These are phyloP conservation scores for Apogon talboti DNA, from an alignment of 2,797 vertebrate species.

Conservation along the genomic window DNA sequence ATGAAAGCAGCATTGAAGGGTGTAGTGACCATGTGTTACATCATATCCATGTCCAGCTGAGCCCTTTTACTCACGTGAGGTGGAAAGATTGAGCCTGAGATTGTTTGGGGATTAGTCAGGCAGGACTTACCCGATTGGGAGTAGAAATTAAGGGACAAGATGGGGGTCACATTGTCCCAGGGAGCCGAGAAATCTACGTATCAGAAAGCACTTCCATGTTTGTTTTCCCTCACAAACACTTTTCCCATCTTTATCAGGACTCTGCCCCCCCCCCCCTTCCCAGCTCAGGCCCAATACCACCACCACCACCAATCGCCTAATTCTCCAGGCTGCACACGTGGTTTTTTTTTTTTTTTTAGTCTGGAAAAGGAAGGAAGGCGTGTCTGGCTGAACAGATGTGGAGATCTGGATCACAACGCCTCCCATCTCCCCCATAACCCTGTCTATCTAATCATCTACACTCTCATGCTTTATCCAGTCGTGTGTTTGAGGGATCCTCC, in stretches of 20 bases:
- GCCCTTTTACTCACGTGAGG: slow-evolving; percentile 71
- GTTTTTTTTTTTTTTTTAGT: slow-evolving; percentile 18
- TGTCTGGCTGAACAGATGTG: slow-evolving; percentile 69
- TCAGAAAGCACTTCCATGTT: neutral
- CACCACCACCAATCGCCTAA: slow-evolving; percentile 44
- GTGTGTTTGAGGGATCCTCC: slow-evolving; percentile 26
- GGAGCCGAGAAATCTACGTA: slow-evolving; percentile 47
- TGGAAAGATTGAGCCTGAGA: slow-evolving; percentile 74
- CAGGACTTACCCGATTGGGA: slow-evolving; percentile 72
- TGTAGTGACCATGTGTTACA: slow-evolving; percentile 54
- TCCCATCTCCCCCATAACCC: slow-evolving; percentile 25
- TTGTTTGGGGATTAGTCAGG: slow-evolving; percentile 80
- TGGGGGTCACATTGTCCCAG: slow-evolving; percentile 53
- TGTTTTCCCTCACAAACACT: slow-evolving; percentile 10
- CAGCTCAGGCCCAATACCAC: neutral
- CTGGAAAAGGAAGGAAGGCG: slow-evolving; percentile 65
- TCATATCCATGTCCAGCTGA: slow-evolving; percentile 69
- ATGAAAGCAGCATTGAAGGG: slow-evolving; percentile 7
- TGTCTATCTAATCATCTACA: slow-evolving; percentile 9
- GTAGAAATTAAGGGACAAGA: slow-evolving; percentile 67
- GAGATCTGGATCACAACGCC: slow-evolving; percentile 54
- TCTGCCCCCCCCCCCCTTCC: neutral
- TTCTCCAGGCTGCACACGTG: slow-evolving; percentile 39
- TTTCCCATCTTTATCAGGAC: neutral
- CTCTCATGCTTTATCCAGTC: slow-evolving; percentile 1